Conservation (phyloP, 1,140 invertebrate genomes). For the Telenomus remus region DNA sequence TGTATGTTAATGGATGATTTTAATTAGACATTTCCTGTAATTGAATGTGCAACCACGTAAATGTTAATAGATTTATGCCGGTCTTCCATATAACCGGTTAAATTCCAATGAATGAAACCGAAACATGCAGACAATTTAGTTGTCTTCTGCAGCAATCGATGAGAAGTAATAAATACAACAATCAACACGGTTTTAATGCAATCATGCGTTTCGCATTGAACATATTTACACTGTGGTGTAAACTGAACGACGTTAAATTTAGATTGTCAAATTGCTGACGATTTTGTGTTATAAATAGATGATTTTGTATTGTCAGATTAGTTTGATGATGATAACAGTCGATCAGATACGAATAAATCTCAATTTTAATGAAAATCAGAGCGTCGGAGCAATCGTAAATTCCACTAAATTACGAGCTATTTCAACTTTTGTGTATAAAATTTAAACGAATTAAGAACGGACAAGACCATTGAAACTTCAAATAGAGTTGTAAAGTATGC, state of each 20-base stretch:
- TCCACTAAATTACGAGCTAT: constrained; percentile 6
- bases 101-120: constrained; percentile 20
- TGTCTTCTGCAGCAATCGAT: constrained; percentile 4
- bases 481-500: background rate
- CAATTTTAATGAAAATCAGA: constrained; percentile 1
- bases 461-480: constrained; percentile 14
- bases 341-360: background rate
- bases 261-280: no score
- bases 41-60: constrained; percentile 26
- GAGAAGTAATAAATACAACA: constrained; percentile 2
- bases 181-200: background rate
- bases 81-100: constrained; percentile 9
- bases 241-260: background rate
- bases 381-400: constrained; percentile 1
- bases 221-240: background rate
- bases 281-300: no score
- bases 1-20: constrained; percentile 21
- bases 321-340: background rate
- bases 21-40: constrained; percentile 18
- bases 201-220: background rate
- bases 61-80: constrained; percentile 26
- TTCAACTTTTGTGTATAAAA: constrained; percentile 17
- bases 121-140: constrained; percentile 11
- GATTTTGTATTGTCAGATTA: no score
- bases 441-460: constrained; percentile 16